phyloP scores from a whole-genome alignment of 1,140 invertebrate genomes.

The Metaphire vulgaris region DNA sequence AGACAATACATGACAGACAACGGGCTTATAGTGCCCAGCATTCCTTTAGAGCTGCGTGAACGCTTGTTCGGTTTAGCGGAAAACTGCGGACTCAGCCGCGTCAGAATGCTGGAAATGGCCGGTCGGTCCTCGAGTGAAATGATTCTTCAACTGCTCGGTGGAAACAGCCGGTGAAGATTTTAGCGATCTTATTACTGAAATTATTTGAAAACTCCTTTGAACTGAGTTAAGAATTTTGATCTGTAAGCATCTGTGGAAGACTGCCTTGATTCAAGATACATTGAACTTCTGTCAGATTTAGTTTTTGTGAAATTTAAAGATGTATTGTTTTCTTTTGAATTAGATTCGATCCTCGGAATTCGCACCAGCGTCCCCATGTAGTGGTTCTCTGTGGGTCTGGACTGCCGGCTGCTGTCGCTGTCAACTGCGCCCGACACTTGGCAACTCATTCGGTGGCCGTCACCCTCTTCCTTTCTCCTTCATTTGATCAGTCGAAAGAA shows the following conservation, averaged over 20 bases:
- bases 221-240: no score
- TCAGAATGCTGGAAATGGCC: constrained; percentile 66
- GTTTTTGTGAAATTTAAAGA: no score
- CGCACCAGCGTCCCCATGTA: constrained; percentile 71
- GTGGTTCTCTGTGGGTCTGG: constrained; percentile 65
- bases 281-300: no score
- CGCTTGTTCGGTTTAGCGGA: constrained; percentile 63
- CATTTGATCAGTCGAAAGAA: neutral
- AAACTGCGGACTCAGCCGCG: constrained; percentile 61
- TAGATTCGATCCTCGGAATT: constrained; percentile 55
- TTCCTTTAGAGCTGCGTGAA: constrained; percentile 61
- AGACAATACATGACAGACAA: constrained; percentile 55
- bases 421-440: constrained; percentile 65
- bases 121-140: constrained; percentile 71
- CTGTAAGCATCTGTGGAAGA: no score
- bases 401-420: constrained; percentile 68
- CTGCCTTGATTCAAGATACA: no score
- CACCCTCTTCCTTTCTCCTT: neutral
- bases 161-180: constrained; percentile 57
- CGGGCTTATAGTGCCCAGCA: constrained; percentile 70
- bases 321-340: no score
- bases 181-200: no score
- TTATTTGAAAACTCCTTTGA: no score
- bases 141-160: constrained; percentile 68
- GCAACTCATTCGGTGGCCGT: constrained; percentile 51